These are phyloP conservation scores for Tinamus guttatus DNA, from an alignment of 2,113 vertebrate genomes.

Conservation along the genomic window DNA sequence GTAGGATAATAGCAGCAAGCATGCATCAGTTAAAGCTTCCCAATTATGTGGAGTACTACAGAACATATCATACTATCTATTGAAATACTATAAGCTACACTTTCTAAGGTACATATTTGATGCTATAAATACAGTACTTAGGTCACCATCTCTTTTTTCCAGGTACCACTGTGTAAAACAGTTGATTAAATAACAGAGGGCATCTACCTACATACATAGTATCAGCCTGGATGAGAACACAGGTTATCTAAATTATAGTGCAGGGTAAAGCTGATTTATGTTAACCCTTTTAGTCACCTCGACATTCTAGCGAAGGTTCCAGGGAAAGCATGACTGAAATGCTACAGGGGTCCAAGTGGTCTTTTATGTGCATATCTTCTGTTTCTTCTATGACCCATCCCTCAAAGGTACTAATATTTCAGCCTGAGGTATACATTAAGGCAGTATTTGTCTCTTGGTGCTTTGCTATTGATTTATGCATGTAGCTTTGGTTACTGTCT, in stretches of 20 bases:
- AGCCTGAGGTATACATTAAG: neutral
- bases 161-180: conserved; percentile 54
- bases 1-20: conserved; percentile 52
- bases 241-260: conserved; percentile 53
- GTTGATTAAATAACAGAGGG: conserved; percentile 52
- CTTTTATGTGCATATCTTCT: neutral
- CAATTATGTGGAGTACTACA: conserved; percentile 50
- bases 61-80: conserved; percentile 50
- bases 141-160: conserved; percentile 51
- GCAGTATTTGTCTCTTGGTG: neutral
- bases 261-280: conserved; percentile 42
- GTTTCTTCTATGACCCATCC: neutral
- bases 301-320: neutral
- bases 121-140: conserved; percentile 48
- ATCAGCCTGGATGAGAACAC: conserved; percentile 41
- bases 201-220: conserved; percentile 24
- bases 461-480: neutral
- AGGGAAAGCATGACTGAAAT: neutral
- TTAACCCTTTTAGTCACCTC: neutral
- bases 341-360: neutral
- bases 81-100: conserved; percentile 62
- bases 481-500: neutral
- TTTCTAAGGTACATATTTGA: conserved; percentile 45
- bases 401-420: neutral
- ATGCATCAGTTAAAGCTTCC: conserved; percentile 65